phyloP scores from a whole-genome alignment of 2,113 vertebrate species.

The Lepus americanus region DNA sequence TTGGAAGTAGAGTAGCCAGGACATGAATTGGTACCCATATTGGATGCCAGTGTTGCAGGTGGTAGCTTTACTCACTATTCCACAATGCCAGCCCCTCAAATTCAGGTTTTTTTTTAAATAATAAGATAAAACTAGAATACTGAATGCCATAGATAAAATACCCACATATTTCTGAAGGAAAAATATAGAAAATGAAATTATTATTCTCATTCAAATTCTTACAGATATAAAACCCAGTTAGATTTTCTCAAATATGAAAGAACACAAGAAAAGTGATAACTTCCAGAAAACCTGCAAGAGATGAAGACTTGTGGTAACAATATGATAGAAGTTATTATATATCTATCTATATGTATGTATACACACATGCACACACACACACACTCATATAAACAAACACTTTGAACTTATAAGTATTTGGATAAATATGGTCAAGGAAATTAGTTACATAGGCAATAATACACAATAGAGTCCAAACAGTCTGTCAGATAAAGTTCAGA shows the following conservation, averaged over 20 bases:
- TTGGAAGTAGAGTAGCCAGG: too few relatives aligned
- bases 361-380: background rate
- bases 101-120: too few relatives aligned
- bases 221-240: background rate
- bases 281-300: background rate
- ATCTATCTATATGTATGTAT: too few relatives aligned
- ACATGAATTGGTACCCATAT: too few relatives aligned
- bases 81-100: too few relatives aligned
- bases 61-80: too few relatives aligned
- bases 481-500: background rate
- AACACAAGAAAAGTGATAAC: background rate
- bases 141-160: constrained; percentile 27
- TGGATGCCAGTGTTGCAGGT: too few relatives aligned
- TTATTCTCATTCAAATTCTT: background rate
- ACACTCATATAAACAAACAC: background rate
- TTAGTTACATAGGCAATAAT: background rate
- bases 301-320: background rate
- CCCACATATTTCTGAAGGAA: background rate
- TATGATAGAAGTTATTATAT: background rate
- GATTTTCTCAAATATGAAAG: background rate
- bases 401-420: background rate
- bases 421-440: background rate
- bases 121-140: background rate
- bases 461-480: background rate
- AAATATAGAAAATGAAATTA: background rate